phyloP scores from a whole-genome alignment of 2,888 invertebrate genomes.

The Lasioglossum pauxillum region DNA sequence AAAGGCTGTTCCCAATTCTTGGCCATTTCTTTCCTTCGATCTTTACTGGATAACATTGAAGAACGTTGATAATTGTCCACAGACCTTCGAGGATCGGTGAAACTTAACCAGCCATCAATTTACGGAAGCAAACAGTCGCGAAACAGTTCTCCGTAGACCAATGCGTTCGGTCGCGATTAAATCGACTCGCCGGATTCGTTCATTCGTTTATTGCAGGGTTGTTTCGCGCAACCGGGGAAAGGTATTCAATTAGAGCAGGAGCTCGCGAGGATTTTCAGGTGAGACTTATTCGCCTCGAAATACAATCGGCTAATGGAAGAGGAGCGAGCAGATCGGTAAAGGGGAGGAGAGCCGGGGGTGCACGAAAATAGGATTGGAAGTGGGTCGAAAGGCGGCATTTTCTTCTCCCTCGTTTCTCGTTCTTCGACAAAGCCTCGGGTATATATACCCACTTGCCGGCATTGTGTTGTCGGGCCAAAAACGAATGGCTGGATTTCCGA shows the following conservation, averaged over 20 bases:
- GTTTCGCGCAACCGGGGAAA: background rate
- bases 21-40: too few species aligned
- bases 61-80: too few species aligned
- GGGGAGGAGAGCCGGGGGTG: constrained; percentile 19
- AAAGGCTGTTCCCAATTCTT: too few species aligned
- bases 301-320: constrained; percentile 79
- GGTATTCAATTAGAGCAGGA: constrained; percentile 70
- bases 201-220: constrained; percentile 17
- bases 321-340: constrained; percentile 43
- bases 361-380: constrained; percentile 73
- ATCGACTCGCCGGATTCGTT: background rate
- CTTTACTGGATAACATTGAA: too few species aligned
- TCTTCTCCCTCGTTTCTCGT: constrained; percentile 65
- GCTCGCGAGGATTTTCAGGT: constrained; percentile 69
- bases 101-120: background rate
- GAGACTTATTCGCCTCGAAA: constrained; percentile 74
- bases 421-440: constrained; percentile 44
- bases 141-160: background rate
- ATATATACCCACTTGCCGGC: constrained; percentile 55
- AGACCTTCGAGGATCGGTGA: background rate
- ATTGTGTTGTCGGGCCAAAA: constrained; percentile 58
- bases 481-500: constrained; percentile 72
- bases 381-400: constrained; percentile 67
- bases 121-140: background rate
- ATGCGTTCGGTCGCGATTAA: constrained; percentile 36